Conservation (phyloP, 2,797 vertebrate species). For the Aotus griseimembra region DNA sequence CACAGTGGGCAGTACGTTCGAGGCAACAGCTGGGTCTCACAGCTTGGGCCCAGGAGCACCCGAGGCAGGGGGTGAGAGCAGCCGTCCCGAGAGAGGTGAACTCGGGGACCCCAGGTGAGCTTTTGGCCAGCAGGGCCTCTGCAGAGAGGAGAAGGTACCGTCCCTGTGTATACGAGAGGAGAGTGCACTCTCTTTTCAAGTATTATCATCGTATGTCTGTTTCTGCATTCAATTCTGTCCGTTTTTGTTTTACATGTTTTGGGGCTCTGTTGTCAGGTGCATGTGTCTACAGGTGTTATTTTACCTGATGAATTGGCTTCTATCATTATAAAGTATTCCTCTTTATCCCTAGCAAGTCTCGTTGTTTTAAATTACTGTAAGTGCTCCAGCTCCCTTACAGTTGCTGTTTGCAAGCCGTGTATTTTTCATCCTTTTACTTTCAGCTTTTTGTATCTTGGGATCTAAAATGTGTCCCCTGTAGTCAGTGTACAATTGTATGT, state of each 20-base stretch:
- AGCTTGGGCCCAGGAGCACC: too few relatives aligned
- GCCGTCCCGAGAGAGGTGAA: too few relatives aligned
- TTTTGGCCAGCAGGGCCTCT: too few relatives aligned
- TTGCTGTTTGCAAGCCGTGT: not conserved
- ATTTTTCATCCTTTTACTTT: not conserved
- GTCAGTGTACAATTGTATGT: not conserved
- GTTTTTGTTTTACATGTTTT: not conserved
- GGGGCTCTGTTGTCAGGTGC: not conserved
- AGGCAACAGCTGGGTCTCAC: too few relatives aligned
- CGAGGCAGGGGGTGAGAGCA: too few relatives aligned
- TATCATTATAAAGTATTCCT: not conserved
- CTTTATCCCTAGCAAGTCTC: not conserved
- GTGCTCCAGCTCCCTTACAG: not conserved
- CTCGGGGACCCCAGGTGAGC: too few relatives aligned
- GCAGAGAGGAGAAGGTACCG: too few relatives aligned
- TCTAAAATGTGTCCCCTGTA: not conserved
- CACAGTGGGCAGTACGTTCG: too few relatives aligned
- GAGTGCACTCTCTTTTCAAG: not conserved
- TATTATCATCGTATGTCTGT: not conserved
- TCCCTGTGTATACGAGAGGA: too few relatives aligned
- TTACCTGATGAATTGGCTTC: not conserved
- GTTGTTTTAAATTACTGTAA: not conserved
- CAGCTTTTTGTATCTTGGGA: not conserved
- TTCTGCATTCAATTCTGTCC: not conserved
- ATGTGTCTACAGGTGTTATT: not conserved